Evolutionary conservation across 2,797 vertebrate genomes (phyloP), one percentile per base, ranked within the genome.

Genomic region (Anguilla anguilla): DNA sequence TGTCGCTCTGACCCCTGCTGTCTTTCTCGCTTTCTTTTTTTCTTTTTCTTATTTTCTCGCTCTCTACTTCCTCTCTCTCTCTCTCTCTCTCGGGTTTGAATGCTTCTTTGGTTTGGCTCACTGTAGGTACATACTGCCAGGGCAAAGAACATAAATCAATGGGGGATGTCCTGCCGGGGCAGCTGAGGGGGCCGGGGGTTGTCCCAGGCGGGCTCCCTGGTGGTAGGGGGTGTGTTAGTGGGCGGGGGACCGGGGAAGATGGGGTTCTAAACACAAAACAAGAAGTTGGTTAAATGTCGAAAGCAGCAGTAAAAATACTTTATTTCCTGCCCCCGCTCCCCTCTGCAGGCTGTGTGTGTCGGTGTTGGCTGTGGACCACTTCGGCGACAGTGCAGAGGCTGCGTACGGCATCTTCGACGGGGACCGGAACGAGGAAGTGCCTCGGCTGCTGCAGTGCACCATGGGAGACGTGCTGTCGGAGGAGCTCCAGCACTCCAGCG

Each of bases 391-490:
- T 0, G 39, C 95, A 53, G 98, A 98, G 89, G 98, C 98, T 2
- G 96, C 97, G 74, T 99, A 98, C 3, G 98, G 98, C 79, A 96
- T 99, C 94, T 99, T 99, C 87, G 98, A 99, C 28, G 98, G 98
- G 1, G 98, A 99, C 93, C 97, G 97, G 86, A 99, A 99, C 0
- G 98, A 99, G 92, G 98, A 99, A 92, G 97, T 99, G 82, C 98
- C 98, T 25, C 97, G 98, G 85, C 95, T 99, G 82, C 93, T 99
- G 92, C 98, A 99, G 93, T 99, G 98, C 92, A 99, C 98, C 74
- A 98, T 99, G 98, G 98, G 98, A 10, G 98, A 99, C 85, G 98
- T 99, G 88, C 96, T 99, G 89, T 95, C 97, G 72, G 98, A 99
- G 92, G 98, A 99, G 93, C 94, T 98, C 84, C 98, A 98, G 93